phyloP scores from a whole-genome alignment of 2,113 vertebrate genomes.

The Scartelaos histophorus region DNA sequence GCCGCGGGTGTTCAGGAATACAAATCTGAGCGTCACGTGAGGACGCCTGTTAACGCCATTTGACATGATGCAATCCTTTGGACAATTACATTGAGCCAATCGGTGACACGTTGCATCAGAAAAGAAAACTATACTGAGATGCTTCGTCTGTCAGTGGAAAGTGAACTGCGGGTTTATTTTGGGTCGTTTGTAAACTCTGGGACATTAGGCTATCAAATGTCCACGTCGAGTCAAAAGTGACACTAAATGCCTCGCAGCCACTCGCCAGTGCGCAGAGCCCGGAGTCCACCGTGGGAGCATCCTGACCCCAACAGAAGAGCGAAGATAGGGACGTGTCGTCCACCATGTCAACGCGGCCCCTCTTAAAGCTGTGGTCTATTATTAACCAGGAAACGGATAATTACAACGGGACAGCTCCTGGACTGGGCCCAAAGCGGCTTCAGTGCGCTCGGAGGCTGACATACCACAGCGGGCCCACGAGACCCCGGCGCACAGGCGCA shows the following conservation, averaged over 20 bases:
- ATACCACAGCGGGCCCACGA: constrained; percentile 28
- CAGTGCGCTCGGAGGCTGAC: constrained; percentile 37
- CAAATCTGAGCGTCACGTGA: constrained; percentile 39
- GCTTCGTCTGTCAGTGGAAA: accelerated
- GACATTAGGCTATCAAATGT: constrained; percentile 1
- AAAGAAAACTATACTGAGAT: background rate
- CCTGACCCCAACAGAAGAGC: constrained; percentile 13
- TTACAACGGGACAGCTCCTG: constrained; percentile 63
- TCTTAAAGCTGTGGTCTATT: constrained; percentile 49
- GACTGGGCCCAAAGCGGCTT: constrained; percentile 34
- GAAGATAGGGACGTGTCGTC: constrained; percentile 62
- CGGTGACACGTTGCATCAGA: constrained; percentile 22
- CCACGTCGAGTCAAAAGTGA: background rate
- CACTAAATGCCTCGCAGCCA: constrained; percentile 6
- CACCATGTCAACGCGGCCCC: constrained; percentile 51
- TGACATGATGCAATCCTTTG: constrained; percentile 68
- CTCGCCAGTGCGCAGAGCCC: constrained; percentile 26
- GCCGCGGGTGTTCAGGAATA: constrained; percentile 12
- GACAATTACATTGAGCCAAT: constrained; percentile 49
- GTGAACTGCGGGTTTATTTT: background rate
- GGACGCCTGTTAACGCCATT: constrained; percentile 16
- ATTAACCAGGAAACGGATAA: constrained; percentile 67
- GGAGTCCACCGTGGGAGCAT: constrained; percentile 21
- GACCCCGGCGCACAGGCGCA: constrained; percentile 11
- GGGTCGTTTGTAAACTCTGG: background rate